Evolutionary conservation across 2,888 invertebrate genomes (phyloP).

Genomic region (Protonemura montana): DNA sequence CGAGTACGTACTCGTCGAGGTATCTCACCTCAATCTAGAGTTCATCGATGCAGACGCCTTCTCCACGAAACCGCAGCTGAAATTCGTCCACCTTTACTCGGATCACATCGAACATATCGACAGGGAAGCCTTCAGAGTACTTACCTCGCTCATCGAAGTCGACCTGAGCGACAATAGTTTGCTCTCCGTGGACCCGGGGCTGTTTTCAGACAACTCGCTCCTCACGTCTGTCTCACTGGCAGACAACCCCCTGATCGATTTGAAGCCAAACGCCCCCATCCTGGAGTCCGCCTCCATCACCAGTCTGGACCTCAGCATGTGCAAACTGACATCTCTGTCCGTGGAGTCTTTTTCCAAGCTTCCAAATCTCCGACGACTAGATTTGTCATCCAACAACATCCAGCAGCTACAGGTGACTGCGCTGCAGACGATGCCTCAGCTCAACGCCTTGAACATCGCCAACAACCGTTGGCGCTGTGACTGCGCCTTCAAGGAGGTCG

Average conservation of each 20-base stretch:
- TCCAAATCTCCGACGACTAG: background rate
- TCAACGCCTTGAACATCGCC: background rate
- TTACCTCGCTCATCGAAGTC: background rate
- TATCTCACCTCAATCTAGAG: background rate
- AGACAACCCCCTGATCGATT: background rate
- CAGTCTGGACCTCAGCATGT: background rate
- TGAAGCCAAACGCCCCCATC: background rate
- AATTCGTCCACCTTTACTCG: background rate
- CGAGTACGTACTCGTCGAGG: background rate
- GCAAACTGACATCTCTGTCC: background rate
- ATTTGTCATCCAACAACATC: background rate
- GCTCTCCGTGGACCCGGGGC: background rate
- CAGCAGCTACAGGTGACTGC: background rate
- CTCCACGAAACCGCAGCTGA: background rate
- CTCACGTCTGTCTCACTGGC: background rate
- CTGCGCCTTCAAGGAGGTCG: background rate
- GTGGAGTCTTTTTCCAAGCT: background rate
- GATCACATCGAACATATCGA: background rate
- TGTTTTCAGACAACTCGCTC: background rate
- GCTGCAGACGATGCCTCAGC: background rate
- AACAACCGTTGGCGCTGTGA: background rate
- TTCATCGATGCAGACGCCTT: background rate
- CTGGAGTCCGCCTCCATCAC: background rate
- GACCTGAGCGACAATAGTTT: background rate
- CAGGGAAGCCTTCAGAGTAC: background rate